These are phyloP conservation scores for Clepsis dumicolana DNA, from an alignment of 2,888 invertebrate genomes.

Conservation along the genomic window DNA sequence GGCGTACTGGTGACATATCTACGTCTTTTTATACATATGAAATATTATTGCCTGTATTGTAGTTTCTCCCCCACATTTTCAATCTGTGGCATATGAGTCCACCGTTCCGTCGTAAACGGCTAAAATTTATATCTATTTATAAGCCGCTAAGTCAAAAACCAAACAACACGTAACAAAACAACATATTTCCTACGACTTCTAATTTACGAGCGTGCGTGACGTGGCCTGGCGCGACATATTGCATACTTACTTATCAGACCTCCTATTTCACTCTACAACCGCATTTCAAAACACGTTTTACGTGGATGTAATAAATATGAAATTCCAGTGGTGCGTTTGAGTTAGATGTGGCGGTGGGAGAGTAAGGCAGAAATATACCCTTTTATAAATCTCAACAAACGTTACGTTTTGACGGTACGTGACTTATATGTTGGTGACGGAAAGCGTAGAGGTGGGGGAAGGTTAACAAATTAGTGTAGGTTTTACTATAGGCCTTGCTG, in stretches of 20 bases:
- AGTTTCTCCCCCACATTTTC: no score
- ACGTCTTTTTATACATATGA: no score
- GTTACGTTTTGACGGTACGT: conserved; percentile 11
- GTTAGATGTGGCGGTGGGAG: background rate
- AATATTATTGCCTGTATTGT: no score
- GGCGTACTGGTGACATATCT: no score
- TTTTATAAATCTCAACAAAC: conserved; percentile 15
- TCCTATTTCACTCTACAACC: background rate
- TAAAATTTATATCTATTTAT: background rate
- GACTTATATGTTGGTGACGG: conserved; percentile 15
- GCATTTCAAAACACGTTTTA: background rate
- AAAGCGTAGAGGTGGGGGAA: background rate
- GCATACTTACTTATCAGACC: background rate
- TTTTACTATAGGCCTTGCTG: no score
- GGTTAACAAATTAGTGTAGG: background rate
- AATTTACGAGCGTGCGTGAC: conserved; percentile 15
- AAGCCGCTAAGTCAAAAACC: conserved; percentile 12
- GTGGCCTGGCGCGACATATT: background rate
- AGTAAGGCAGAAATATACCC: background rate
- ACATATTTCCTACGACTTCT: conserved; percentile 8
- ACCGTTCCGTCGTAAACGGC: background rate
- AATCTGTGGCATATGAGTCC: no score
- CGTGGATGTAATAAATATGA: background rate
- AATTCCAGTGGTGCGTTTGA: background rate
- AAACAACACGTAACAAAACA: conserved; percentile 12